Percentiles rank a stretch among this genome's conserved stretches.
These are phyloP conservation scores for Adrianichthys oophorus DNA, from an alignment of 2,797 vertebrate genomes.

Conservation along the genomic window DNA sequence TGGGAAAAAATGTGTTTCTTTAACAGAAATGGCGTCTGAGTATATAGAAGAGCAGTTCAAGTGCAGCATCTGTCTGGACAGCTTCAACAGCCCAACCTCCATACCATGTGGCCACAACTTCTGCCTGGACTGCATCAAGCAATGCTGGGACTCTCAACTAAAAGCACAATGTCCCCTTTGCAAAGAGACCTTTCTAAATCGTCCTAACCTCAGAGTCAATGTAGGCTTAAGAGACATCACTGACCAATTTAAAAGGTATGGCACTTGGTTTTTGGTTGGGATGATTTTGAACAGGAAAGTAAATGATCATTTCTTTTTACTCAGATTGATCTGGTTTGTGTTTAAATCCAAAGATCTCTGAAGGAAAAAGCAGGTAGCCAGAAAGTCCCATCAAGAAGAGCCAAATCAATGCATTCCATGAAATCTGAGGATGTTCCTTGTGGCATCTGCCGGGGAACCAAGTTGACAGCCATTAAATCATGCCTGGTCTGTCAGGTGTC, in stretches of 20 bases:
- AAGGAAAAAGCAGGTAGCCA: background rate
- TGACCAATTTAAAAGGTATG: constrained; percentile 31
- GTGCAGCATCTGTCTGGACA: constrained; percentile 21
- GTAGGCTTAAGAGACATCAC: constrained; percentile 39
- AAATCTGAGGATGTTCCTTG: constrained; percentile 31
- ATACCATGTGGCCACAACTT: constrained; percentile 28
- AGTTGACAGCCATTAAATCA: constrained; percentile 38
- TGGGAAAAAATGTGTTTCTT: background rate
- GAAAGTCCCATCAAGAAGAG: constrained; percentile 3
- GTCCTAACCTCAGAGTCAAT: constrained; percentile 58
- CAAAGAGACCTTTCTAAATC: constrained; percentile 45
- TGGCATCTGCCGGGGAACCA: constrained; percentile 39
- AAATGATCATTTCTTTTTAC: background rate
- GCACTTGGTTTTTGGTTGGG: too few relatives aligned
- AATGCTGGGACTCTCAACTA: background rate
- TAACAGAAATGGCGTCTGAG: constrained; percentile 18
- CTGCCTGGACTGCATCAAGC: constrained; percentile 16
- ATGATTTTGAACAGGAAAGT: background rate
- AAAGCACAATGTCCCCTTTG: constrained; percentile 43
- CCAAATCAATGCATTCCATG: background rate
- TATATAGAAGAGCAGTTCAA: constrained; percentile 11
- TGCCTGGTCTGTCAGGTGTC: constrained; percentile 59
- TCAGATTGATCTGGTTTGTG: background rate
- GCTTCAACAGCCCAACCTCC: constrained; percentile 18
- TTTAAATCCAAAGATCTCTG: constrained; percentile 23